These are phyloP conservation scores for Uropetala carovei DNA, from an alignment of 2,888 invertebrate species.

Conservation along the genomic window DNA sequence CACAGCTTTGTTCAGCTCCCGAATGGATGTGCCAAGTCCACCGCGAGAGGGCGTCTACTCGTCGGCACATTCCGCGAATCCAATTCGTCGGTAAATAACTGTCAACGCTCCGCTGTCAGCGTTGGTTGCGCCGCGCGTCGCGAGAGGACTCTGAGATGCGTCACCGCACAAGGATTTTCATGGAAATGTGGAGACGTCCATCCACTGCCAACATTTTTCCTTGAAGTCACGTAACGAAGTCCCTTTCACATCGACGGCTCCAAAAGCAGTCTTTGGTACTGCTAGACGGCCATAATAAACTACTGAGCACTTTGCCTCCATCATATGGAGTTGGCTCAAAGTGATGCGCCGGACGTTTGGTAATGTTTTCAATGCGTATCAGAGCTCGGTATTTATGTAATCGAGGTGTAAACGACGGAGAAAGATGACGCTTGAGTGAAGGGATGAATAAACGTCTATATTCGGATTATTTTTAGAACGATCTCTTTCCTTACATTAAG, in stretches of 20 bases:
- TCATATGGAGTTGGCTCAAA: neutral
- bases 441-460: constrained; percentile 3
- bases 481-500: neutral
- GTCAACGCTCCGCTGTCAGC: constrained; percentile 55
- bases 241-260: constrained; percentile 50
- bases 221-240: constrained; percentile 48
- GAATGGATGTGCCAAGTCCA: constrained; percentile 32
- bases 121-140: constrained; percentile 27
- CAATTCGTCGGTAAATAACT: constrained; percentile 54
- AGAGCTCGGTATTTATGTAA: neutral
- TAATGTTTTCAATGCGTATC: constrained; percentile 22
- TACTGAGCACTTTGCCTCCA: constrained; percentile 40
- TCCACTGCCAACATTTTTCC: constrained; percentile 60
- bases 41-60: neutral
- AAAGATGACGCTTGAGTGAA: constrained; percentile 3
- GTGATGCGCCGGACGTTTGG: constrained; percentile 20
- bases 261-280: constrained; percentile 54
- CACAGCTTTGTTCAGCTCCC: constrained; percentile 31
- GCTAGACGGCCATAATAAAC: constrained; percentile 56
- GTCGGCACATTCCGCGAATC: constrained; percentile 42
- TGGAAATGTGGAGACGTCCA: constrained; percentile 54
- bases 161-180: constrained; percentile 52
- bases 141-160: constrained; percentile 38
- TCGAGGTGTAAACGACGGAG: neutral
- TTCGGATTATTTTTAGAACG: constrained; percentile 19